Evolutionary conservation across 2,888 invertebrate genomes (phyloP).

Genomic region (Achlya flavicornis): DNA sequence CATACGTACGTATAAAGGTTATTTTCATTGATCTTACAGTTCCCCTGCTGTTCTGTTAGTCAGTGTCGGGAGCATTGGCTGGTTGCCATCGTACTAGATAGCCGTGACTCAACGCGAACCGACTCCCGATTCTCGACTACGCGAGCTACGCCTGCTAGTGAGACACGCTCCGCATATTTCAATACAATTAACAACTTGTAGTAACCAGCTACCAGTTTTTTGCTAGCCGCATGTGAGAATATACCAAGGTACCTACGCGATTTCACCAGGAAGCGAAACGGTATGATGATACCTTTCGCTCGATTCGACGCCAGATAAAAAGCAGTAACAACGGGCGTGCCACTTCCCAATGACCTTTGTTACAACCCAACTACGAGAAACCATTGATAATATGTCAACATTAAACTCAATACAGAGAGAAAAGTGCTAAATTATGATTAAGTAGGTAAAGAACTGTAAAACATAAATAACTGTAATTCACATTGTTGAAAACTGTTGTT

Average conservation of each 20-base stretch:
- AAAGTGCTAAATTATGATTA: conserved; percentile 1
- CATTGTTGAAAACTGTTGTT: conserved; percentile 20
- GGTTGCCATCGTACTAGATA: conserved; percentile 46
- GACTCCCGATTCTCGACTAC: conserved; percentile 50
- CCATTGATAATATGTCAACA: conserved; percentile 9
- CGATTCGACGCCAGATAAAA: conserved; percentile 71
- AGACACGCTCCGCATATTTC: conserved; percentile 61
- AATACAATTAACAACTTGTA: conserved; percentile 65
- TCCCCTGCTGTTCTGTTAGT: conserved; percentile 30
- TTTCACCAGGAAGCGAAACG: conserved; percentile 74
- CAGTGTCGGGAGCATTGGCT: conserved; percentile 62
- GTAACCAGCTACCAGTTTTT: conserved; percentile 60
- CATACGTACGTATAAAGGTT: conserved; percentile 24
- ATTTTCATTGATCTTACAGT: conserved; percentile 49
- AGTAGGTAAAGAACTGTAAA: conserved; percentile 1
- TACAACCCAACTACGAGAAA: conserved; percentile 56
- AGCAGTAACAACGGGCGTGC: conserved; percentile 73
- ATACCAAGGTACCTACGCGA: conserved; percentile 45
- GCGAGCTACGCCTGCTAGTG: conserved; percentile 36
- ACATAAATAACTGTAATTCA: not conserved
- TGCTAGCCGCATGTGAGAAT: conserved; percentile 72
- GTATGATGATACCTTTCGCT: conserved; percentile 79
- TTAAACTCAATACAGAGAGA: not conserved
- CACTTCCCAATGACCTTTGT: conserved; percentile 80
- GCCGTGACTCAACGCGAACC: conserved; percentile 52